Percentiles rank a stretch among this genome's conserved stretches.
phyloP scores from a whole-genome alignment of 2,888 invertebrate genomes.

The Serripes groenlandicus region DNA sequence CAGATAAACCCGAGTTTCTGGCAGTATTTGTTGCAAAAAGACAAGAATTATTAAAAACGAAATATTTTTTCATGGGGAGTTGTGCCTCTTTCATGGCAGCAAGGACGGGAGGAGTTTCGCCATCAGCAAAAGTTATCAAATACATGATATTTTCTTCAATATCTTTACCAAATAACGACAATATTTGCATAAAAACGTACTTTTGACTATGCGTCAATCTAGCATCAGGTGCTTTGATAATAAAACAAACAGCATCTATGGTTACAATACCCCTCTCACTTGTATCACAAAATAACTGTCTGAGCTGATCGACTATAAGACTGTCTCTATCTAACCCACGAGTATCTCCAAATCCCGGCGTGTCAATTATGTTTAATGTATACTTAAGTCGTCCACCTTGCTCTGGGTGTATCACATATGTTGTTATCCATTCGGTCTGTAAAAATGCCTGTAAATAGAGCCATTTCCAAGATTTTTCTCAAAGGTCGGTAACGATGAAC shows the following conservation, averaged over 20 bases:
- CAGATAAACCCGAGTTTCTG: constrained; percentile 31
- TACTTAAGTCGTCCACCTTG: constrained; percentile 33
- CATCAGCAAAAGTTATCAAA: constrained; percentile 70
- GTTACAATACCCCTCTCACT: constrained; percentile 47
- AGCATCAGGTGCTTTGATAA: constrained; percentile 67
- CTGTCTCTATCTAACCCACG: constrained; percentile 42
- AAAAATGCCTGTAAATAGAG: constrained; percentile 46
- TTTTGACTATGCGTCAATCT: constrained; percentile 63
- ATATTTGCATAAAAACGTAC: constrained; percentile 64
- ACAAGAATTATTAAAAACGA: constrained; percentile 69
- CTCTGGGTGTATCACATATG: constrained; percentile 43
- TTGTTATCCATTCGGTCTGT: constrained; percentile 63
- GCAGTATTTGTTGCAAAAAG: constrained; percentile 58
- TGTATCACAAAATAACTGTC: constrained; percentile 13
- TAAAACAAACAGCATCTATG: constrained; percentile 68
- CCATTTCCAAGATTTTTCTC: too few species aligned
- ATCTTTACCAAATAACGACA: constrained; percentile 67
- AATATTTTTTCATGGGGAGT: constrained; percentile 53
- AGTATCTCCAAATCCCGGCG: constrained; percentile 52
- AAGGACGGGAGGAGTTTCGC: constrained; percentile 63
- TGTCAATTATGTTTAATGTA: constrained; percentile 47
- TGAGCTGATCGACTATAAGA: constrained; percentile 37
- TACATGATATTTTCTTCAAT: constrained; percentile 62
- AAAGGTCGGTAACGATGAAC: too few species aligned
- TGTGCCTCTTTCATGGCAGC: constrained; percentile 59